These are phyloP conservation scores for Sus cebifrons DNA, from an alignment of 2,797 vertebrate species.

Conservation along the genomic window DNA sequence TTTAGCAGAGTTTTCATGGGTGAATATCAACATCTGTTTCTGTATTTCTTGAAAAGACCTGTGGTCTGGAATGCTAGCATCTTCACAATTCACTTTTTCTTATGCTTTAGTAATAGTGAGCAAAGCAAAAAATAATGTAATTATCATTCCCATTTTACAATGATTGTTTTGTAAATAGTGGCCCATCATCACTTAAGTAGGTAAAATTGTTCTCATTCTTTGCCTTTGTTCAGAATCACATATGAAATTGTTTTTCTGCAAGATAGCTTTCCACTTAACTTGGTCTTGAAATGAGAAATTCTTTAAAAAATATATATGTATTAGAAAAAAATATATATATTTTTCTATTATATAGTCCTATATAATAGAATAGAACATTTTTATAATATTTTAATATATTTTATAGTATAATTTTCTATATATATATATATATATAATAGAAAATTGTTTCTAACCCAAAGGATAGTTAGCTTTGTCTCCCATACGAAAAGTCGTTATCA, in stretches of 20 bases:
- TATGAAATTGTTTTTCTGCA: neutral
- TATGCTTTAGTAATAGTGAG: neutral
- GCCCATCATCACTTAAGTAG: neutral
- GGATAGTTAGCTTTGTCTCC: slow-evolving; percentile 8
- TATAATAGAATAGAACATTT: no score
- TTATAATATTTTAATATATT: no score
- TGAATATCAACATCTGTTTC: neutral
- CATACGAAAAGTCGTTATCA: neutral
- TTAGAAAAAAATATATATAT: neutral
- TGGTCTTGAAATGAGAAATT: slow-evolving; percentile 23
- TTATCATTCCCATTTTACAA: neutral
- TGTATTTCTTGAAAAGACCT: neutral
- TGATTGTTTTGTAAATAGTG: neutral
- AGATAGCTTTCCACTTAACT: slow-evolving; percentile 29
- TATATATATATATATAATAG: neutral
- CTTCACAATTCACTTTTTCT: neutral
- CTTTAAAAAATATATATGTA: neutral
- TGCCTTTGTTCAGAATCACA: neutral
- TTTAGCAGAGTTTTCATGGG: neutral
- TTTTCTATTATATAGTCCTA: no score
- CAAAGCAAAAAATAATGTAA: neutral
- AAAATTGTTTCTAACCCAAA: slow-evolving; percentile 39
- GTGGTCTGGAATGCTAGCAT: neutral
- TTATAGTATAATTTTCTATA: neutral
- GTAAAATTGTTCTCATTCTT: slow-evolving; percentile 24